Evolutionary conservation across 30 jellyfish, hydroid and myxozoan genomes (phyloP).

Genomic region (Nemopilema nomurai): DNA sequence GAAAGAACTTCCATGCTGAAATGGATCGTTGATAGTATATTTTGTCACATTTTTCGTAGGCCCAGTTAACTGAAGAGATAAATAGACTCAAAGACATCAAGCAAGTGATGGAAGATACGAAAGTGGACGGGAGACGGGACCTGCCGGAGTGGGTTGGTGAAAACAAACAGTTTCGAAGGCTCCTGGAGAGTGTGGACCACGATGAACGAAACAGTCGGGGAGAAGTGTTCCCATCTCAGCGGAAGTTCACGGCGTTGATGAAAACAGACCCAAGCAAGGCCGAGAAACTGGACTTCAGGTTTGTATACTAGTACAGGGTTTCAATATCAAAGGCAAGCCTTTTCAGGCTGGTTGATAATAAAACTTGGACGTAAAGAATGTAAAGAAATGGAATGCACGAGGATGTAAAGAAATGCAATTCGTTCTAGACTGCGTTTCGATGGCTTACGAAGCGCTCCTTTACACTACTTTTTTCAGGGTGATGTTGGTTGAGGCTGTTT

Average conservation of each 20-base stretch:
- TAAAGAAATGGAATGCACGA: too few relatives aligned
- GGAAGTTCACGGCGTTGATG: conserved; percentile 72
- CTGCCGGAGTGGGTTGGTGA: conserved; percentile 96
- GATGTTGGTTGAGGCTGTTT: too few relatives aligned
- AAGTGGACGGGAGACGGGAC: conserved; percentile 68
- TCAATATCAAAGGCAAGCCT: too few relatives aligned
- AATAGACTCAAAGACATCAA: conserved; percentile 85
- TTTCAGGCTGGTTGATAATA: too few relatives aligned
- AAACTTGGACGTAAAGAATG: too few relatives aligned
- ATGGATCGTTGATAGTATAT: neutral
- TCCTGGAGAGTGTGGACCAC: conserved; percentile 66
- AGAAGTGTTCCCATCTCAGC: conserved; percentile 33
- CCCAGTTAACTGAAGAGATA: conserved; percentile 88
- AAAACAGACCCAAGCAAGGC: conserved; percentile 92
- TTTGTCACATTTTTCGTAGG: conserved; percentile 40
- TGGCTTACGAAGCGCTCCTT: too few relatives aligned
- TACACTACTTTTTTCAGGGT: too few relatives aligned
- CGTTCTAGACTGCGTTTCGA: too few relatives aligned
- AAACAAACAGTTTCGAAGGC: conserved; percentile 74
- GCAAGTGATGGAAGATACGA: conserved; percentile 75
- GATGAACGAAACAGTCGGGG: conserved; percentile 17
- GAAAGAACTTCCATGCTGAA: neutral
- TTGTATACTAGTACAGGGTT: too few relatives aligned
- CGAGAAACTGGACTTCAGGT: conserved; percentile 74
- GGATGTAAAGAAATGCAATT: too few relatives aligned